phyloP scores from a whole-genome alignment of 2,113 vertebrate species.

The Heterotilapia buettikoferi region DNA sequence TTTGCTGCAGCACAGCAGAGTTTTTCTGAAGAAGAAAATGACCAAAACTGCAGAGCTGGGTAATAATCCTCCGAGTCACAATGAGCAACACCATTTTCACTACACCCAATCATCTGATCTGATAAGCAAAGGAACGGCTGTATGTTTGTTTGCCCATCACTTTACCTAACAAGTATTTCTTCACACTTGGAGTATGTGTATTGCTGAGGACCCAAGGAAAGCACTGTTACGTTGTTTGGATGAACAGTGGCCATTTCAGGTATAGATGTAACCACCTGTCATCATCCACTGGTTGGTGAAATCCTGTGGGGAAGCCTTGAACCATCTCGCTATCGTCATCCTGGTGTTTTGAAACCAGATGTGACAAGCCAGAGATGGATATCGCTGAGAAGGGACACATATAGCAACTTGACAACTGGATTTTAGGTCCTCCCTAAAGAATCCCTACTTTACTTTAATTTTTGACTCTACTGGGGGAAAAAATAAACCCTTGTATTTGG shows the following conservation, averaged over 20 bases:
- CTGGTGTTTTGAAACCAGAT: not conserved
- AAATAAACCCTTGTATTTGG: not conserved
- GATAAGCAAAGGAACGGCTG: not conserved
- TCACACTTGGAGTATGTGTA: not conserved
- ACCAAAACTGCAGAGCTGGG: not conserved
- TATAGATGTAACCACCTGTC: not conserved
- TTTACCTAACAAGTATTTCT: not conserved
- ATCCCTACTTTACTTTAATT: not conserved
- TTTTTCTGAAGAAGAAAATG: not conserved
- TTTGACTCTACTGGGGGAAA: not conserved
- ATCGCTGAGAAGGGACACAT: not conserved
- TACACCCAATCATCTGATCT: not conserved
- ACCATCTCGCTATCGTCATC: not conserved
- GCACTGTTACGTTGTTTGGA: not conserved
- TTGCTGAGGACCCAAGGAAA: not conserved
- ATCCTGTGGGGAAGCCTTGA: not conserved
- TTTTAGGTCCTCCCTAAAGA: not conserved
- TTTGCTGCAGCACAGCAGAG: not conserved
- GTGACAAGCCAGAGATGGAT: not conserved
- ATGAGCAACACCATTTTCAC: not conserved
- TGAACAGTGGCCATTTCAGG: not conserved
- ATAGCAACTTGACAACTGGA: not conserved
- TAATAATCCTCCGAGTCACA: not conserved
- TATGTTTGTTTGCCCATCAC: not conserved
- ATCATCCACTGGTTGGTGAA: not conserved